These are phyloP conservation scores for Whitmania pigra DNA, from an alignment of 1,140 invertebrate genomes.

Conservation along the genomic window DNA sequence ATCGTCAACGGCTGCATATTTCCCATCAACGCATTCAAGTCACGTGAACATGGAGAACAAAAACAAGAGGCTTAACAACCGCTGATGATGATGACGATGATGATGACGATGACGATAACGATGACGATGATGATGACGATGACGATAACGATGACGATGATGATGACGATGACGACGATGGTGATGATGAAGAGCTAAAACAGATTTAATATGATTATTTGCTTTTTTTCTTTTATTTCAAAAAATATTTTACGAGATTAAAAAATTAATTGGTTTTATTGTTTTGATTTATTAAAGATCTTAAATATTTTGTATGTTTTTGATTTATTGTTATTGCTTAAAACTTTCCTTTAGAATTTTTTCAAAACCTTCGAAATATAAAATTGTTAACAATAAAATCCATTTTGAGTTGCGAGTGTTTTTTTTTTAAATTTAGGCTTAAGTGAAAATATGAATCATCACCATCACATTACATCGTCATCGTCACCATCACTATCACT, in stretches of 20 bases:
- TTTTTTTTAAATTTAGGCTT: background rate
- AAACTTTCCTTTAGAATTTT: background rate
- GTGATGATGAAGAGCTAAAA: background rate
- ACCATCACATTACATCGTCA: slow-evolving; percentile 13
- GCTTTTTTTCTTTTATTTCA: no score
- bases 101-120: slow-evolving; percentile 12
- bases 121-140: slow-evolving; percentile 20
- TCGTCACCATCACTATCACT: slow-evolving; percentile 9
- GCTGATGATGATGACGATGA: slow-evolving; percentile 10
- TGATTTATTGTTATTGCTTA: background rate
- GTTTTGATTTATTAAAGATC: background rate
- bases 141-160: slow-evolving; percentile 18
- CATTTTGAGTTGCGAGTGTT: background rate
- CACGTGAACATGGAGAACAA: background rate
- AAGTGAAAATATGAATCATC: background rate
- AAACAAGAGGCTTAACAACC: background rate
- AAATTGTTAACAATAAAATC: no score
- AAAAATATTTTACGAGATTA: no score
- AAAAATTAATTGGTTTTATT: no score
- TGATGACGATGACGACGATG: slow-evolving; percentile 17
- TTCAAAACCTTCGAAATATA: background rate
- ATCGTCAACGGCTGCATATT: slow-evolving; percentile 19
- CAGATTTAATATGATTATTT: no score
- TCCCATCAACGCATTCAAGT: background rate
- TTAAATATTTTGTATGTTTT: no score